A percentile compares a stretch with the other conserved stretches of the same genome.
phyloP scores from a whole-genome alignment of 2,888 invertebrate species.

The Xestoiulus laeticollis region DNA sequence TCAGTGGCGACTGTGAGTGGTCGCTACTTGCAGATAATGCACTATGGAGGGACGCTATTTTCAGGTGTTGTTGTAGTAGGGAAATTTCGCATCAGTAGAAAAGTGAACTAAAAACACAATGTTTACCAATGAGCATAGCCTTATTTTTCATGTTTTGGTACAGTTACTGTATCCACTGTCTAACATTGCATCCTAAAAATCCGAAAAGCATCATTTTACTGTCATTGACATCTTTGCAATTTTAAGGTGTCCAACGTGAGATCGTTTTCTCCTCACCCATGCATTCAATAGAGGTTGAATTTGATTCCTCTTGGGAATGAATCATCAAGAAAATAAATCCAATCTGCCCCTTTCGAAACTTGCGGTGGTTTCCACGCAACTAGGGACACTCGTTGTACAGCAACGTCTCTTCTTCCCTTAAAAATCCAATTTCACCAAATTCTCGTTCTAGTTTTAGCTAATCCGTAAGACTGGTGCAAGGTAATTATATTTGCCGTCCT shows the following conservation, averaged over 20 bases:
- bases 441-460: conserved; percentile 41
- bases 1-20: no score
- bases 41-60: no score
- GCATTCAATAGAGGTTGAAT: not conserved
- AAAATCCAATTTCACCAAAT: not conserved
- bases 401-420: not conserved
- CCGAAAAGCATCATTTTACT: not conserved
- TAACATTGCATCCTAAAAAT: no score
- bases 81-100: no score
- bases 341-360: conserved; percentile 7
- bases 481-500: conserved; percentile 38
- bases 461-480: conserved; percentile 10
- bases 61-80: no score
- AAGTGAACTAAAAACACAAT: no score
- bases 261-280: not conserved
- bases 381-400: not conserved
- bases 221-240: not conserved
- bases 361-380: conserved; percentile 31
- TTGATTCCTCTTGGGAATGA: conserved; percentile 22
- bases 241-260: not conserved
- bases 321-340: conserved; percentile 39
- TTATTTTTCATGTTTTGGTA: no score
- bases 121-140: no score
- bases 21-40: no score
- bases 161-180: no score